Conservation (phyloP, 2,888 invertebrate genomes). For the Hesperia comma region DNA sequence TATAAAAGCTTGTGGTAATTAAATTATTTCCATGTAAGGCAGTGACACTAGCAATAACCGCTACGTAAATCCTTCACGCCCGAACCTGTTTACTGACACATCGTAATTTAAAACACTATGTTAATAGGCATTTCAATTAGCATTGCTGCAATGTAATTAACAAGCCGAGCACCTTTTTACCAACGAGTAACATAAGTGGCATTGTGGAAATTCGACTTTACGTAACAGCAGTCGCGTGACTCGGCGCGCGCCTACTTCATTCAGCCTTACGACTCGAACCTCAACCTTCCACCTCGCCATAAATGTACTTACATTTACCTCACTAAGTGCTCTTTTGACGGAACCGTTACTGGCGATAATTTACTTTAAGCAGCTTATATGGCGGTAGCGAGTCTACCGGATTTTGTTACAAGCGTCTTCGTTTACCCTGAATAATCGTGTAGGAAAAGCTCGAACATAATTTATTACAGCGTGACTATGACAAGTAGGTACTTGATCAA, state of each 20-base stretch:
- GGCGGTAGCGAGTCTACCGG: constrained; percentile 19
- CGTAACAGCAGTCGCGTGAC: constrained; percentile 75
- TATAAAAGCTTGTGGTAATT: background rate
- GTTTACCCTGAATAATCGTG: constrained; percentile 14
- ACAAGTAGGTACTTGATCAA: constrained; percentile 19
- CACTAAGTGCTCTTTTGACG: constrained; percentile 32
- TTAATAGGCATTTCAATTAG: constrained; percentile 62
- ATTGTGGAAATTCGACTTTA: constrained; percentile 69
- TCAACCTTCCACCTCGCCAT: constrained; percentile 41
- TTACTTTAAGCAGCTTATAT: constrained; percentile 24
- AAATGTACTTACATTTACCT: constrained; percentile 38
- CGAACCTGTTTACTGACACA: constrained; percentile 46
- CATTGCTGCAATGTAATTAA: constrained; percentile 74
- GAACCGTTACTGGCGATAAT: constrained; percentile 25
- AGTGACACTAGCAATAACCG: constrained; percentile 14
- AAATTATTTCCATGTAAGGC: constrained; percentile 15
- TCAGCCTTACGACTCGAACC: constrained; percentile 57
- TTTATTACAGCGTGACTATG: constrained; percentile 18
- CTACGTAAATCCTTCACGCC: constrained; percentile 42
- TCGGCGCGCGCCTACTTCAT: constrained; percentile 57
- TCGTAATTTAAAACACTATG: constrained; percentile 52
- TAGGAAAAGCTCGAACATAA: constrained; percentile 1
- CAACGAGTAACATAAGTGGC: constrained; percentile 65
- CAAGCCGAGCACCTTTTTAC: constrained; percentile 70
- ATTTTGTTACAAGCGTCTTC: constrained; percentile 18